These are phyloP conservation scores for Terrapene triunguis DNA, from an alignment of 2,113 vertebrate genomes.

Conservation along the genomic window DNA sequence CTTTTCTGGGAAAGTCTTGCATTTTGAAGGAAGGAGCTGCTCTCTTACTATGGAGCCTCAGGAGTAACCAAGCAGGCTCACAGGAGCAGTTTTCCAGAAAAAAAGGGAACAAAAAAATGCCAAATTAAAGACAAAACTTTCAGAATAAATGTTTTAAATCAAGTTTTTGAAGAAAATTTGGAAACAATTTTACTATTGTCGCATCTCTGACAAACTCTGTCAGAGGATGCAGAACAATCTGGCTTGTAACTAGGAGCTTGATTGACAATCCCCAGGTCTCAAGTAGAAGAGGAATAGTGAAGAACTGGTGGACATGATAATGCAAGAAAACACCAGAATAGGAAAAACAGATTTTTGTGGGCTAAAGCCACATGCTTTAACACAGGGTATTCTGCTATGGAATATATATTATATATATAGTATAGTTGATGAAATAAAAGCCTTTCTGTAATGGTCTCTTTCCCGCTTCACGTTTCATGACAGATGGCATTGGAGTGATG, in stretches of 20 bases:
- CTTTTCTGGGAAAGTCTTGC: slow-evolving; percentile 8
- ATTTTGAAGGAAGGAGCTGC: neutral
- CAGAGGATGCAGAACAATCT: neutral
- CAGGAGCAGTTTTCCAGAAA: neutral
- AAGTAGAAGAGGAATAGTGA: neutral
- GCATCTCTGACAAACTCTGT: neutral
- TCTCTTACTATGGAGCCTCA: neutral
- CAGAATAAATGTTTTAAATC: neutral
- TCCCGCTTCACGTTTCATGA: slow-evolving; percentile 14
- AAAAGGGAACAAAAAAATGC: neutral
- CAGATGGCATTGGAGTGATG: slow-evolving; percentile 37
- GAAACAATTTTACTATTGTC: neutral
- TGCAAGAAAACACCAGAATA: neutral
- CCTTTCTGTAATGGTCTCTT: neutral
- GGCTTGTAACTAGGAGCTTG: neutral
- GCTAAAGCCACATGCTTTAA: neutral
- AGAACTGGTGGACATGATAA: neutral
- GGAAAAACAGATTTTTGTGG: accelerated
- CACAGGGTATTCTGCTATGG: neutral
- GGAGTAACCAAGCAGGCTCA: neutral
- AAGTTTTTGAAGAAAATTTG: neutral
- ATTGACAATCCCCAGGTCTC: neutral
- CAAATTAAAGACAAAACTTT: accelerated
- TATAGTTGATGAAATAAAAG: slow-evolving; percentile 1
- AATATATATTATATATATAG: neutral